Conservation (phyloP, 2,113 vertebrate species). For the Camelus dromedarius region DNA sequence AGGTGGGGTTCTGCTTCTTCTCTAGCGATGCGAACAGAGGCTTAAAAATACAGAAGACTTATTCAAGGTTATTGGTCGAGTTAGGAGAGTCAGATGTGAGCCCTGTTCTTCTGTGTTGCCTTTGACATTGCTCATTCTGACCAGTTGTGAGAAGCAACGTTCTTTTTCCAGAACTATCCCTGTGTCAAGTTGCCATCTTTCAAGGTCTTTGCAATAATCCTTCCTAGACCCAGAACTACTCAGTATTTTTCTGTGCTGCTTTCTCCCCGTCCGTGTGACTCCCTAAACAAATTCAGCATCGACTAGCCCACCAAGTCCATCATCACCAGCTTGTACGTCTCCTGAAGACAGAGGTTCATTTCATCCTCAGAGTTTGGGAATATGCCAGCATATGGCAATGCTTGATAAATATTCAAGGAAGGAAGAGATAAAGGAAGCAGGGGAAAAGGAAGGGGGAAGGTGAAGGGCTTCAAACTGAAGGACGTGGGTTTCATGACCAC, state of each 20-base stretch:
- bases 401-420: neutral
- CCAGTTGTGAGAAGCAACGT: neutral
- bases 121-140: neutral
- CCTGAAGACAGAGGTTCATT: neutral
- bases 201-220: neutral
- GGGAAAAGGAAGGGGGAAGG: neutral
- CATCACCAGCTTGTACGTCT: neutral
- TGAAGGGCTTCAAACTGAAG: neutral
- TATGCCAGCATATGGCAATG: no score
- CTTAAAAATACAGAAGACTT: neutral
- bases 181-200: neutral
- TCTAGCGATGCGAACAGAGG: neutral
- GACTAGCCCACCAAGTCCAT: rapidly evolving
- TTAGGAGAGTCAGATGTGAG: neutral
- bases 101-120: neutral
- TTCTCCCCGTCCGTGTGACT: no score
- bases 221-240: neutral
- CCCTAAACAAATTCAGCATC: neutral
- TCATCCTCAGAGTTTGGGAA: neutral
- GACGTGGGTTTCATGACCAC: neutral
- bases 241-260: neutral
- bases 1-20: neutral
- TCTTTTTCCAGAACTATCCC: neutral
- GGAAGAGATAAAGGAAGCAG: neutral
- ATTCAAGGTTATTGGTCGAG: neutral